Percentiles rank a stretch among this genome's conserved stretches.
Conservation (phyloP, 2,797 vertebrate species). For the Eulemur albifrons region DNA sequence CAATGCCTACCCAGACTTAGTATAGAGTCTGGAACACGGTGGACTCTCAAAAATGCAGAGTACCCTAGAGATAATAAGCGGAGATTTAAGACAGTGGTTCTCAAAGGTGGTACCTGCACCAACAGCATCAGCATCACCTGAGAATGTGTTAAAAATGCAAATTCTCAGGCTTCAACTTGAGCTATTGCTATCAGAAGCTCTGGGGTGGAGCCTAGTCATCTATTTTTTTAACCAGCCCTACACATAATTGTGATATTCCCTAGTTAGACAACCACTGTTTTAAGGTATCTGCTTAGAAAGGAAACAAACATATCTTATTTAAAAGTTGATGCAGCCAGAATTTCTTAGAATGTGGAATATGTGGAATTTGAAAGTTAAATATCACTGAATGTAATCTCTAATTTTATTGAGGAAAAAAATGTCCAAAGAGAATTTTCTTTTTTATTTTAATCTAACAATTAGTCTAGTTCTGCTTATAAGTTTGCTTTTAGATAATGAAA, state of each 20-base stretch:
- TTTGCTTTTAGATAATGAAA: not conserved
- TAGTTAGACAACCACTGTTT: not conserved
- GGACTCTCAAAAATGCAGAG: not conserved
- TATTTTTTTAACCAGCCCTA: not conserved
- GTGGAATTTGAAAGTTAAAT: conserved; percentile 10
- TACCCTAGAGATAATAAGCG: not conserved
- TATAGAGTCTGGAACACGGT: not conserved
- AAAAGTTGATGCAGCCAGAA: not conserved
- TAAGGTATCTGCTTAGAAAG: not conserved
- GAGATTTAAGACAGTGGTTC: not conserved
- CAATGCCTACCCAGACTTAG: not conserved
- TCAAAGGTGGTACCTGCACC: not conserved
- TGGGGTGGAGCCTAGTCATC: not conserved
- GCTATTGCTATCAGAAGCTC: not conserved
- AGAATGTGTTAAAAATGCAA: not conserved
- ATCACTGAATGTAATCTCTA: not conserved
- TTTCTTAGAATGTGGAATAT: conserved; percentile 30
- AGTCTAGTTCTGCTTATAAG: not conserved
- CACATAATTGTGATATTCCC: not conserved
- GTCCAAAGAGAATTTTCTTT: not conserved
- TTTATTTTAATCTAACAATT: not conserved
- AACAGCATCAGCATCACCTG: not conserved
- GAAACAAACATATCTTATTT: not conserved
- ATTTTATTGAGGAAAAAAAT: not conserved
- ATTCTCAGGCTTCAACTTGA: not conserved